Evolutionary conservation across 2,113 vertebrate species (phyloP), one percentile per base, ranked within the genome.

Genomic region (Turnix velox): DNA sequence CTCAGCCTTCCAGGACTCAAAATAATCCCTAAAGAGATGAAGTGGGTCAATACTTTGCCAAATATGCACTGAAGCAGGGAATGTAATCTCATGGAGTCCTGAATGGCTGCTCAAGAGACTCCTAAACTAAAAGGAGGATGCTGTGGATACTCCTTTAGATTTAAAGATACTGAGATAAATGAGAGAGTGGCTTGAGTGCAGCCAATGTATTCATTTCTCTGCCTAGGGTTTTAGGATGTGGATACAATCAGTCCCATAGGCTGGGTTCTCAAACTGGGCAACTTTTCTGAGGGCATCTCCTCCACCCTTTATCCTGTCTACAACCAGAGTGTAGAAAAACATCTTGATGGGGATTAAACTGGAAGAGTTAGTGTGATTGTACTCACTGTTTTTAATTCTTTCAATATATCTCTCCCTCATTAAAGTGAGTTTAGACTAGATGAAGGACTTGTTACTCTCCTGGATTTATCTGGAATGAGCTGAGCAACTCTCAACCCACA

Each of bases 21-120:
- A 93, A 94, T 67, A 92, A 88, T 57, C 59, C 55, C 68, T 72
- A 81, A 82, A 45, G 84, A 93, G 48, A 46, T 49, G 16, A 93
- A 82, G 57, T 4, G 3, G 72, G 45, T 87, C 69, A 82, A 75
- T 72, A 88, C 43, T 57, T 92, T 93, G 57, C 76, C 69, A 87
- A 87, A 93, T 63, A 92, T 81, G 71, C 84, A 88, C 48, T 84
- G 95, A 93, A 94, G 86, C 80, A 87, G 54, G 48, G 87, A 92
- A 90, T 74, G 43, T 72, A 93, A 92, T 93, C 86, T 88, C 66
- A 75, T 78, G 68, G 65, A 92, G 93, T 79, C 77, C 83, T 92
- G 58, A 87, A 18, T 72, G 39, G 43, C 54, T 81, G 35, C 85
- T 75, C 84, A 82, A 75, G 92, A 84, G 86, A 75, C 69, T 72